Percentiles rank a stretch among this genome's conserved stretches.
Conservation (phyloP, 2,113 vertebrate species). For the Capricornis sumatraensis region DNA sequence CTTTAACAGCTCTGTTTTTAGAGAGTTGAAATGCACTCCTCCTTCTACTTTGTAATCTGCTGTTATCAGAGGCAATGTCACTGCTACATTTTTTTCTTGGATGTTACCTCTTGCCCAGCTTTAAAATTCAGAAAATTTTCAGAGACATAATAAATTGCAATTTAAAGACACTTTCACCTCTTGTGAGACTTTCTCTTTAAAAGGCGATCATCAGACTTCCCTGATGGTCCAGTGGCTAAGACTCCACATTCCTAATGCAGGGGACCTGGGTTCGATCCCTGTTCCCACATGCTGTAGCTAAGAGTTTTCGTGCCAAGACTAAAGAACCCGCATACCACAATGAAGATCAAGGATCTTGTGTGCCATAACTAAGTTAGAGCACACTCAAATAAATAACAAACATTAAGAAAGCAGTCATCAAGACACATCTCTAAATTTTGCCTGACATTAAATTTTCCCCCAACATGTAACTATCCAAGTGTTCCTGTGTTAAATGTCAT, state of each 20-base stretch:
- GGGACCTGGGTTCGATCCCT: neutral
- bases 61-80: neutral
- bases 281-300: neutral
- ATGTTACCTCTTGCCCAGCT: neutral
- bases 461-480: neutral
- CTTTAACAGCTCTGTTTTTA: neutral
- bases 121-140: constrained; percentile 56
- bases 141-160: constrained; percentile 37
- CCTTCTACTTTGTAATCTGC: neutral
- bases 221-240: neutral
- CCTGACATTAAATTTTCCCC: neutral
- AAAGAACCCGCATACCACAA: neutral
- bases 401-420: neutral
- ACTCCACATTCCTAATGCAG: neutral
- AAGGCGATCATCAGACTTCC: neutral
- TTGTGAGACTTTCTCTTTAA: neutral
- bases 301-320: neutral
- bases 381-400: neutral
- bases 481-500: neutral
- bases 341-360: neutral
- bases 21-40: neutral
- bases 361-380: neutral
- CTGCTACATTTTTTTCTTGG: neutral
- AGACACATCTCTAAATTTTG: neutral
- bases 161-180: constrained; percentile 10